A percentile compares a stretch with the other conserved stretches of the same genome.
phyloP scores from a whole-genome alignment of 2,888 invertebrate genomes.

The Miltochrista miniata region DNA sequence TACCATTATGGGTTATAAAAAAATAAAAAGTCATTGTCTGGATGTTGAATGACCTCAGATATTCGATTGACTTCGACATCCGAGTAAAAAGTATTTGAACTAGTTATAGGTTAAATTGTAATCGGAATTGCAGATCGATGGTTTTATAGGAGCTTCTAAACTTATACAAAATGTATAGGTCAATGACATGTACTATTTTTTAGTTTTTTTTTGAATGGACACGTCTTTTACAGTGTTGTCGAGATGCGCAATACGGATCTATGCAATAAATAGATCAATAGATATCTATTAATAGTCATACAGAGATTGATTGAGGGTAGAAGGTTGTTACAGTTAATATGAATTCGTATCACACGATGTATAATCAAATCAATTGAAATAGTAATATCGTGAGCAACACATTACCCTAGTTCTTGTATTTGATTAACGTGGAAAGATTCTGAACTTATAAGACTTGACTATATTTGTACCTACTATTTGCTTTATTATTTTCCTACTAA shows the following conservation, averaged over 20 bases:
- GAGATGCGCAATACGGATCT: too few species aligned
- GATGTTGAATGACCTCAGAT: conserved; percentile 32
- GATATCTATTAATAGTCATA: neutral
- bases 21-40: conserved; percentile 23
- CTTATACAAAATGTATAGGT: too few species aligned
- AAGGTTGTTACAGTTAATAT: neutral
- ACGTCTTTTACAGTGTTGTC: too few species aligned
- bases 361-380: neutral
- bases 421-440: neutral
- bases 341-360: neutral
- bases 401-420: neutral
- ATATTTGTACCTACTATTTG: too few species aligned
- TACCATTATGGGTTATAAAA: conserved; percentile 37
- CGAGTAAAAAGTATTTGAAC: neutral
- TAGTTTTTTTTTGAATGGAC: too few species aligned
- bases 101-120: neutral
- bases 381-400: neutral
- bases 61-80: conserved; percentile 24
- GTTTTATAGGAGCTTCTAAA: too few species aligned
- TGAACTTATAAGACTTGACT: too few species aligned
- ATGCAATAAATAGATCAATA: too few species aligned
- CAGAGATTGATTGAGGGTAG: neutral
- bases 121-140: neutral
- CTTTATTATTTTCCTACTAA: too few species aligned
- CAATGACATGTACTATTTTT: too few species aligned